phyloP scores from a whole-genome alignment of 2,888 invertebrate genomes.

The Lochmaea capreae region DNA sequence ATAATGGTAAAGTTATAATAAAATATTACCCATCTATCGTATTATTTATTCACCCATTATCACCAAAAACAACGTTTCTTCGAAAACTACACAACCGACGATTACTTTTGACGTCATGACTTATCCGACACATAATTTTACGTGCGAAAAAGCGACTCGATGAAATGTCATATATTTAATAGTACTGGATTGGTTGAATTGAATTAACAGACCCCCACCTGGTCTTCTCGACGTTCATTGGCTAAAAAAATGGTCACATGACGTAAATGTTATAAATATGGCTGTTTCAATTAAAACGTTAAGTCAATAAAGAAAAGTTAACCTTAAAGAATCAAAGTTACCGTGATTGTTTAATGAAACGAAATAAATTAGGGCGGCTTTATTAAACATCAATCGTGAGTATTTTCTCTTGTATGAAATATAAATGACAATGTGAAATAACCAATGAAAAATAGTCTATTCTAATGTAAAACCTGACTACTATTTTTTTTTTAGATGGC shows the following conservation, averaged over 20 bases:
- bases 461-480: not conserved
- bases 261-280: not conserved
- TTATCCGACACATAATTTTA: too few relatives aligned
- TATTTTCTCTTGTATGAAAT: not conserved
- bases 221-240: not conserved
- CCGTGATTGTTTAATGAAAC: not conserved
- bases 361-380: not conserved
- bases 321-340: not conserved
- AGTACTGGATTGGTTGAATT: not conserved
- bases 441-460: not conserved
- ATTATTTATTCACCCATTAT: not conserved
- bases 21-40: conserved; percentile 23
- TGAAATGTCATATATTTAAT: not conserved
- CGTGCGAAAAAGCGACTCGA: not conserved
- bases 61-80: not conserved
- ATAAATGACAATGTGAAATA: not conserved
- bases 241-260: not conserved
- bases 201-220: not conserved
- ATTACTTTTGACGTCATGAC: too few relatives aligned
- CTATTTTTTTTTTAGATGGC: conserved; percentile 39
- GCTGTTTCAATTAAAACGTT: not conserved
- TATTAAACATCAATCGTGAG: not conserved
- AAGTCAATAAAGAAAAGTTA: not conserved
- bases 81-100: too few relatives aligned
- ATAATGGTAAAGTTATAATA: conserved; percentile 29